Conservation (phyloP, 2,888 invertebrate genomes). For the Megamerina dolium region DNA sequence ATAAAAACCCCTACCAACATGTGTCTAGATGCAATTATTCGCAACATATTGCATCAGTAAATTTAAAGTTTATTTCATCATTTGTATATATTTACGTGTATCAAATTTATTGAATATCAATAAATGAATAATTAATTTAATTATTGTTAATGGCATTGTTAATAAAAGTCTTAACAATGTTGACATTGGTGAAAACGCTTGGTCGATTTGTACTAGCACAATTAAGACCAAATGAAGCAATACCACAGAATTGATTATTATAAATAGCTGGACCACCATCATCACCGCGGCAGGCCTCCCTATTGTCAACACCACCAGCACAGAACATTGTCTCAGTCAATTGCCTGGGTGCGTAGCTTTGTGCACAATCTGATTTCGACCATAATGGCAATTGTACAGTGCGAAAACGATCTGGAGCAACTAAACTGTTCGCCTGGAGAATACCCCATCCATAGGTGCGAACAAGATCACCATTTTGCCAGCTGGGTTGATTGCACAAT, state of each 20-base stretch:
- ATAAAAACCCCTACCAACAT: too few species aligned
- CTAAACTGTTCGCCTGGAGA: background rate
- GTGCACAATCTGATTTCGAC: too few species aligned
- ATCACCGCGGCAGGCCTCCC: background rate
- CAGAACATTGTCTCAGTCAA: too few species aligned
- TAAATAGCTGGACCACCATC: background rate
- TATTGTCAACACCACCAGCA: background rate
- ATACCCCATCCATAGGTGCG: conserved; percentile 6
- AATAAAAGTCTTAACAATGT: background rate
- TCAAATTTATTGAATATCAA: too few species aligned
- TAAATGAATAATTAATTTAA: too few species aligned
- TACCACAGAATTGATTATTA: background rate
- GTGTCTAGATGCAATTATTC: too few species aligned
- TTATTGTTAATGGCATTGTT: too few species aligned
- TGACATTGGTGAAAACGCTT: background rate
- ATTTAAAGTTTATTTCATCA: too few species aligned
- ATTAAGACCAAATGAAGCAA: background rate
- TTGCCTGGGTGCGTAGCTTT: too few species aligned
- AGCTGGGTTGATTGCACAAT: background rate
- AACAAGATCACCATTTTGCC: background rate
- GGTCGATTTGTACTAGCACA: background rate
- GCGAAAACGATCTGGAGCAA: too few species aligned
- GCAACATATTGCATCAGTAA: too few species aligned
- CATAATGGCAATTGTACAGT: background rate
- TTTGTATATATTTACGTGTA: too few species aligned